Evolutionary conservation across 1,140 invertebrate genomes (phyloP), one percentile per base, ranked within the genome.

Genomic region (Micrasema longulum): DNA sequence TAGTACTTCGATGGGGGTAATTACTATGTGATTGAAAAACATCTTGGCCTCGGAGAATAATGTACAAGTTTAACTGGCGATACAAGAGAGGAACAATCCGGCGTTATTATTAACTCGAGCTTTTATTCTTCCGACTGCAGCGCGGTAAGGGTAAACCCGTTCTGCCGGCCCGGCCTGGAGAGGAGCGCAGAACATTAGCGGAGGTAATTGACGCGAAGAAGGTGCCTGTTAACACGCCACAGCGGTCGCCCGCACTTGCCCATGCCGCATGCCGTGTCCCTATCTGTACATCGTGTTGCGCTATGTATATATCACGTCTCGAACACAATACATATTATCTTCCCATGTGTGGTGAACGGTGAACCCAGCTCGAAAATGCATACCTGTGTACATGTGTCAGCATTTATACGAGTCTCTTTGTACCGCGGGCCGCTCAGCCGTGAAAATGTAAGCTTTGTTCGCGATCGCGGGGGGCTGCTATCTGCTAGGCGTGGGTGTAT

Each of bases 121-220:
- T 53, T 48, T 48, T 48, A 48, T 48, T 48, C 45, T 2, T 1
- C 7, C 26, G 26, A 31, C 7, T 7, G 26, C 26, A 31, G 7
- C 26, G 26, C 3, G 7, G 16, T 14, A 16, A 47, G 12, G 23
- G 14, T 22, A 52, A 52, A 66, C 45, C 36, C 23, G 48, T 53
- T 68, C 65, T 41, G 47, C 11, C 1, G 52, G 36, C 22, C 65
- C 31, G 36, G 11, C 11, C 2, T 50, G 38, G 31, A 55, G 31
- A 55, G 50, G 55, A 69, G 67, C 38, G 52, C 36, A 62, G 67
- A 36, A 60, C 67, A 69, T 69, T 69, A 69, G 67, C 26, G 67
- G 55, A 69, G 67, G 67, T 69, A 69, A 69, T 69, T 69, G 67
- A 69, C 67, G 67, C 67, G 67, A 60, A 62, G 67, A 62, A 69